These are phyloP conservation scores for Argyra leucocephala DNA, from an alignment of 2,888 invertebrate species.

Conservation along the genomic window DNA sequence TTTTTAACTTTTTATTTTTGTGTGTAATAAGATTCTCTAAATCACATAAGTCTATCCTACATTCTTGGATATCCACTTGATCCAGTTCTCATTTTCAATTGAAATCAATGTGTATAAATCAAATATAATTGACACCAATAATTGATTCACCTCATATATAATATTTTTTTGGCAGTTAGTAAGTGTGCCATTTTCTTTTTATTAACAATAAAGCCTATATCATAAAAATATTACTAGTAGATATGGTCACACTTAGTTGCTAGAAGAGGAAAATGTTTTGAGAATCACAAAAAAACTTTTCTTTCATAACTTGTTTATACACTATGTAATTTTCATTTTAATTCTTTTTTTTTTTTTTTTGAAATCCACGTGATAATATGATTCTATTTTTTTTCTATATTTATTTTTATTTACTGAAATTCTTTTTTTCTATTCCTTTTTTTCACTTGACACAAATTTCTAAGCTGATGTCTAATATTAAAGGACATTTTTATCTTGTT, in stretches of 20 bases:
- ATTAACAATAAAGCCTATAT: too few species aligned
- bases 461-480: neutral
- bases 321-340: too few species aligned
- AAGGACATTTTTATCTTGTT: slow-evolving; percentile 4
- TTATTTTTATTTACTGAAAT: neutral
- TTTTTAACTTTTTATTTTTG: too few species aligned
- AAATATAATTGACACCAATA: neutral
- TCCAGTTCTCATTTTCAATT: neutral
- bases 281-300: neutral
- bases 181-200: too few species aligned
- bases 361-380: neutral
- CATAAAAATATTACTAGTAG: too few species aligned
- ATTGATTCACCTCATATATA: neutral
- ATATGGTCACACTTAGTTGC: too few species aligned
- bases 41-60: too few species aligned
- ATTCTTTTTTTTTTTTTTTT: too few species aligned
- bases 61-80: neutral
- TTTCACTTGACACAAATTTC: slow-evolving; percentile 5
- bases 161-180: too few species aligned
- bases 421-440: neutral
- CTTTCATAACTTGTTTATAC: too few species aligned
- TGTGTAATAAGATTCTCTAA: too few species aligned
- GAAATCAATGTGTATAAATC: neutral
- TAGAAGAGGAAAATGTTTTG: too few species aligned
- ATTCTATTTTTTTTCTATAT: neutral